Evolutionary conservation across 2,888 invertebrate genomes (phyloP).

Genomic region (Pheosia tremula): DNA sequence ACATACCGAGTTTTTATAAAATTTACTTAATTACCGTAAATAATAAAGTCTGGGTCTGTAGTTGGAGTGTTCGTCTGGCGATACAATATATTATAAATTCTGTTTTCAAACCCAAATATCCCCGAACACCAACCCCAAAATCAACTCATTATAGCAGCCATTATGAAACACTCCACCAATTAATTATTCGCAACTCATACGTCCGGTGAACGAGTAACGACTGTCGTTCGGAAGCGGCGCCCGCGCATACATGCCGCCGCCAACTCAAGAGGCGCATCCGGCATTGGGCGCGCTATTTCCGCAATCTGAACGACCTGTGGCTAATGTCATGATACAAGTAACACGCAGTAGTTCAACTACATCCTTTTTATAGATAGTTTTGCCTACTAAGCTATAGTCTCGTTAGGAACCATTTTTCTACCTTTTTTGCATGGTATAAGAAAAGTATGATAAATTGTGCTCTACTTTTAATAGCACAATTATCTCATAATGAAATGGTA

Average conservation of each 20-base stretch:
- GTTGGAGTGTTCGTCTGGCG: too few species aligned
- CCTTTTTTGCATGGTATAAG: too few species aligned
- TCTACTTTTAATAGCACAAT: too few species aligned
- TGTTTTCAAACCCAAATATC: too few species aligned
- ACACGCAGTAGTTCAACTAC: slow-evolving; percentile 2
- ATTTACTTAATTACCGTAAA: too few species aligned
- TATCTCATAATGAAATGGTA: too few species aligned
- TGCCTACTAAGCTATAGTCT: too few species aligned
- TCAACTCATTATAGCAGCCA: background rate
- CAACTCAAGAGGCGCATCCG: slow-evolving; percentile 23
- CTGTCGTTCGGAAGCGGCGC: slow-evolving; percentile 17
- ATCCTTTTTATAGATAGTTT: background rate
- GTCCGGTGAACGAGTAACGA: slow-evolving; percentile 23
- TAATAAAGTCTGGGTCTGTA: too few species aligned
- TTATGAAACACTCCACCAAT: slow-evolving; percentile 10
- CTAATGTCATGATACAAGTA: background rate
- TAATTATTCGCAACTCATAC: slow-evolving; percentile 15
- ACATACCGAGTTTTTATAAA: too few species aligned
- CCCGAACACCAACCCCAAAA: background rate
- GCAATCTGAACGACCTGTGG: slow-evolving; percentile 12
- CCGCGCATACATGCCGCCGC: slow-evolving; percentile 28
- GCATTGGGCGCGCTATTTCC: slow-evolving; percentile 25
- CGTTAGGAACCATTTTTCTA: too few species aligned
- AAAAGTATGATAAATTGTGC: too few species aligned
- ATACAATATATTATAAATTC: too few species aligned